phyloP scores from a whole-genome alignment of 2,113 vertebrate species.

The Rhynchopsitta pachyrhyncha region DNA sequence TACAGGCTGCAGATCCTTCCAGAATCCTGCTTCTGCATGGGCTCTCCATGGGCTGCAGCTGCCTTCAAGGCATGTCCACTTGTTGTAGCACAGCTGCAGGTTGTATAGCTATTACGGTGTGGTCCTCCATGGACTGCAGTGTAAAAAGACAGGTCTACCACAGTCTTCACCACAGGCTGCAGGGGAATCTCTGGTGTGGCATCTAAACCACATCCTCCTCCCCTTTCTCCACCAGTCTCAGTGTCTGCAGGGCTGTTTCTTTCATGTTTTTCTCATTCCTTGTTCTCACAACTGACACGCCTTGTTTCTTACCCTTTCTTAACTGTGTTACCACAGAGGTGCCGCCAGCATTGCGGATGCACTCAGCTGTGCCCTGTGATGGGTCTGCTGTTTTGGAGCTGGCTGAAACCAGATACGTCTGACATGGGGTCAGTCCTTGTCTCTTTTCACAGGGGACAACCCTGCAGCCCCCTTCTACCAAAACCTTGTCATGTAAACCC shows the following conservation, averaged over 20 bases:
- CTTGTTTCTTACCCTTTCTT: background rate
- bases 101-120: background rate
- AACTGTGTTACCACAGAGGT: background rate
- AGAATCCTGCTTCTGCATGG: background rate
- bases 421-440: background rate
- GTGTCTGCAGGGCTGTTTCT: background rate
- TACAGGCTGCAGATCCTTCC: background rate
- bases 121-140: background rate
- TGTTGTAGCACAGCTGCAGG: background rate
- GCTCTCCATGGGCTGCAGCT: background rate
- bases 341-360: background rate
- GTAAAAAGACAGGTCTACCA: background rate
- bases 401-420: background rate
- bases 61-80: background rate
- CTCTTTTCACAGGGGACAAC: background rate
- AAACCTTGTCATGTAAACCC: background rate
- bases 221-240: background rate
- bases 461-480: too few species aligned
- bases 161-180: background rate
- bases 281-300: background rate
- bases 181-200: background rate
- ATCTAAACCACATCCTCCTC: background rate
- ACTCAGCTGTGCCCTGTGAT: background rate
- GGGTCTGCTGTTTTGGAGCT: background rate
- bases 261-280: background rate